These are phyloP conservation scores for Centropristis striata DNA, from an alignment of 2,113 vertebrate genomes.

Conservation along the genomic window DNA sequence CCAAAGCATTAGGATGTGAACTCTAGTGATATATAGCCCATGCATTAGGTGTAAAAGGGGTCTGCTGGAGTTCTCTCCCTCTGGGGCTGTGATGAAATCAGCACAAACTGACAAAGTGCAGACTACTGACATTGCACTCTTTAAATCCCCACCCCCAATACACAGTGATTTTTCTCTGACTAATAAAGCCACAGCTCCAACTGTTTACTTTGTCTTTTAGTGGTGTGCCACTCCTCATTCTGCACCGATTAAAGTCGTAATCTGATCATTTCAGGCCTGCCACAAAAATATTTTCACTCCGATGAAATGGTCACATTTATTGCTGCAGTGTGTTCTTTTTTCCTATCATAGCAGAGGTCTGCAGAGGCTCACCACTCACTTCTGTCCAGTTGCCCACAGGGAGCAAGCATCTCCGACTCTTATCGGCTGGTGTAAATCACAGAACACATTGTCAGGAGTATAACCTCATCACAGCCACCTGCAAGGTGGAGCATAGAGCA, in stretches of 20 bases:
- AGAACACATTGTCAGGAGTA: slow-evolving; percentile 71
- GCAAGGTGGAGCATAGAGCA: slow-evolving; percentile 49
- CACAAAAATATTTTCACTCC: slow-evolving; percentile 17
- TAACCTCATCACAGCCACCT: slow-evolving; percentile 67
- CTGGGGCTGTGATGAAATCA: slow-evolving; percentile 64
- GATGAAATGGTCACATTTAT: slow-evolving; percentile 10
- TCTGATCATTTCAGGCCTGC: slow-evolving; percentile 5
- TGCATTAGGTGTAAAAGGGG: slow-evolving; percentile 66
- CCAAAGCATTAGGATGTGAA: slow-evolving; percentile 47
- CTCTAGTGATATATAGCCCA: slow-evolving; percentile 52
- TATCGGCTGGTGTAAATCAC: slow-evolving; percentile 79
- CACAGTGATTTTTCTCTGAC: slow-evolving; percentile 15
- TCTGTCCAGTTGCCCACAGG: slow-evolving; percentile 77
- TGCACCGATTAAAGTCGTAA: not conserved
- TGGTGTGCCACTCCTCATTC: not conserved
- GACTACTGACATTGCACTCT: slow-evolving; percentile 59
- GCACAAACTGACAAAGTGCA: slow-evolving; percentile 69
- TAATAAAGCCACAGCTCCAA: slow-evolving; percentile 16
- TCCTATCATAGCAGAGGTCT: slow-evolving; percentile 63
- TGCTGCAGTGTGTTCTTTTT: slow-evolving; percentile 23
- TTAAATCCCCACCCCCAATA: slow-evolving; percentile 34
- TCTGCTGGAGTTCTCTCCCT: slow-evolving; percentile 60
- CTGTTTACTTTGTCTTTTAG: not conserved
- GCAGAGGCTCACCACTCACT: slow-evolving; percentile 74
- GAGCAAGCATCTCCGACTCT: slow-evolving; percentile 70